Evolutionary conservation across 2,888 invertebrate species (phyloP), one percentile per base, ranked within the genome.

Genomic region (Priocnemis perturbator): DNA sequence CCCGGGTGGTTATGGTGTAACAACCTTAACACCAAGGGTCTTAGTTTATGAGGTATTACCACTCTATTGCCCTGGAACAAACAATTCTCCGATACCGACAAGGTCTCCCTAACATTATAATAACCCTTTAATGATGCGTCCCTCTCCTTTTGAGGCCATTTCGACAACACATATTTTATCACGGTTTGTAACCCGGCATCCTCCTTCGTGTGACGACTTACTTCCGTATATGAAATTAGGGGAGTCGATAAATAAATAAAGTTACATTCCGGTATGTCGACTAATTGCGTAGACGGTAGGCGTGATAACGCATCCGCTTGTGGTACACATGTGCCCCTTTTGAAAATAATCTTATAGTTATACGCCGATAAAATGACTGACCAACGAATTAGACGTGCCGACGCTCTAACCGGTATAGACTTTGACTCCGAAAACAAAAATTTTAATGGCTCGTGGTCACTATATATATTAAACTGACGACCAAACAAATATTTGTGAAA

Each of bases 401-500:
- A 78, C 3, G 76, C 72, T 58, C 76, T 60, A n/a, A 75, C 74
- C 19, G 78, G 79, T 21, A 81, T 76, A 4, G 26, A 26, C 11
- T 66, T 65, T 20, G 60, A 69, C 64, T 81, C 73, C 7, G 67
- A 55, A 11, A 72, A 76, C 14, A 83, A 69, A 62, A 83, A 77
- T 19, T 60, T 65, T 60, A 23, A 81, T 55, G 72, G 82, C 19
- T 20, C 17, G 23, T 53, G 15, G 14, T 53, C 53, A 5, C 17
- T 53, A 14, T 17, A 15, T 19, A 53, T 15, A 21, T 19, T 19
- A 53, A 53, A 53, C 45, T 74, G 60, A 19, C 70, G 62, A 0
- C 78, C 82, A 62, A 76, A 79, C 19, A 83, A 50, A 67, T 73
- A 82, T 59, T 81, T 71, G 67, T 81, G 73, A 23, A 81, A 79